phyloP scores from a whole-genome alignment of 2,888 invertebrate genomes.

The Patella ulyssiponensis region DNA sequence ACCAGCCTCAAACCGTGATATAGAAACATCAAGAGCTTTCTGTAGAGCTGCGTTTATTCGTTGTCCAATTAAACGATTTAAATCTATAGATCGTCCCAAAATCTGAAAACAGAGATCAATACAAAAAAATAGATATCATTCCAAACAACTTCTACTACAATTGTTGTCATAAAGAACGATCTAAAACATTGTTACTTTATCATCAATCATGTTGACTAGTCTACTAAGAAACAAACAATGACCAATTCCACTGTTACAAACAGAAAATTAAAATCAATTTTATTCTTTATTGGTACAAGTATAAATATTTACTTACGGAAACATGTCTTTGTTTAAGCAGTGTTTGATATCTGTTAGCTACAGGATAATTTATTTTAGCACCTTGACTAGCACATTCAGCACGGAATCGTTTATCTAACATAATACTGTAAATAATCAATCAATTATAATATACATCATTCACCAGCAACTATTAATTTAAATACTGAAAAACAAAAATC shows the following conservation, averaged over 20 bases:
- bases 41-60: conserved; percentile 96
- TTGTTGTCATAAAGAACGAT: no score
- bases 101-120: conserved; percentile 73
- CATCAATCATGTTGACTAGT: no score
- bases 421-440: conserved; percentile 79
- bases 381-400: conserved; percentile 93
- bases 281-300: no score
- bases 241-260: no score
- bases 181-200: no score
- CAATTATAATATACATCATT: neutral
- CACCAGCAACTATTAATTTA: no score
- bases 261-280: no score
- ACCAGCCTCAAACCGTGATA: conserved; percentile 96
- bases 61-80: conserved; percentile 93
- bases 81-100: conserved; percentile 94
- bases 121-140: no score
- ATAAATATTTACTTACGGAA: conserved; percentile 74
- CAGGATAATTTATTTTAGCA: conserved; percentile 78
- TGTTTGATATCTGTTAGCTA: conserved; percentile 94
- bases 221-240: no score
- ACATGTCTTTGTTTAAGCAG: conserved; percentile 95
- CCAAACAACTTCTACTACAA: no score
- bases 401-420: conserved; percentile 96
- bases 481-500: no score
- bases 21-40: conserved; percentile 93